Evolutionary conservation across 2,797 vertebrate species (phyloP).

Genomic region (Myripristis jacobus): DNA sequence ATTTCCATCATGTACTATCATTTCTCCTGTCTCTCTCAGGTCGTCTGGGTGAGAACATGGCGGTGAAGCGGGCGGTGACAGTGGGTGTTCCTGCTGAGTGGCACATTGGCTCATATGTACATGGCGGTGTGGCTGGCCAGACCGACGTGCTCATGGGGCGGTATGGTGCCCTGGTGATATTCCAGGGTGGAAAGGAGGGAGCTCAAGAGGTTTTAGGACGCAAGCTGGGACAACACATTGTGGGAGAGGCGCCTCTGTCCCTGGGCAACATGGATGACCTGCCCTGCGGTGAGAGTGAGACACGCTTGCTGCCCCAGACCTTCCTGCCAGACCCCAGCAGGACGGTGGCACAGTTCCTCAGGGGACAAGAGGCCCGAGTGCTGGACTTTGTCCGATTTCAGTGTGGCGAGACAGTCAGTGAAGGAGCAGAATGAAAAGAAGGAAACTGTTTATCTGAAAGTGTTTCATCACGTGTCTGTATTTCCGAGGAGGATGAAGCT

Average conservation of each 20-base stretch:
- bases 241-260: constrained; percentile 88
- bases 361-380: constrained; percentile 82
- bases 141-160: constrained; percentile 85
- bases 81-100: constrained; percentile 85
- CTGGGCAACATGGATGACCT: constrained; percentile 89
- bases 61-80: constrained; percentile 85
- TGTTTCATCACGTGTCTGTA: constrained; percentile 12
- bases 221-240: constrained; percentile 90
- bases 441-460: background rate
- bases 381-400: constrained; percentile 92
- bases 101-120: constrained; percentile 89
- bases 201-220: constrained; percentile 82
- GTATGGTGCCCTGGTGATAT: constrained; percentile 90
- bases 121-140: constrained; percentile 75
- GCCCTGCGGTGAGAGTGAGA: constrained; percentile 86
- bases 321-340: constrained; percentile 87
- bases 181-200: constrained; percentile 79
- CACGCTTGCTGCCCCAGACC: constrained; percentile 89
- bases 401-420: constrained; percentile 83
- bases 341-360: constrained; percentile 89
- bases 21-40: constrained; percentile 75
- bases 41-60: constrained; percentile 92
- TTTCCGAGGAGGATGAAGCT: constrained; percentile 29
- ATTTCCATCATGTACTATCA: background rate
- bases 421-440: constrained; percentile 59